Evolutionary conservation across 92 coral and sea anemone species (phyloP).

Genomic region (Desmophyllum pertusum): DNA sequence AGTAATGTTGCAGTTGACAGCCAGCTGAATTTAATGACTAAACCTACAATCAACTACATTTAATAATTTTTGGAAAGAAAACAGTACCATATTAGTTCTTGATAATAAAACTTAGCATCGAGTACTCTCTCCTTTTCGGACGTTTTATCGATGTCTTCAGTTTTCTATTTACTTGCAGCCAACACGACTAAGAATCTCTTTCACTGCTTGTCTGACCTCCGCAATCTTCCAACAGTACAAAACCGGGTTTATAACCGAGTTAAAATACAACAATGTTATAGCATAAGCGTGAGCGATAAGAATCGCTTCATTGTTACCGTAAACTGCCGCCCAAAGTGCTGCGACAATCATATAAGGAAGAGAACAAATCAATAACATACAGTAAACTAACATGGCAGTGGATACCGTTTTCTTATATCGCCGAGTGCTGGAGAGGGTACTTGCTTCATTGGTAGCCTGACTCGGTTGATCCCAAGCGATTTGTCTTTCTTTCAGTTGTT

Average conservation of each 20-base stretch:
- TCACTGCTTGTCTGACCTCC: constrained; percentile 10
- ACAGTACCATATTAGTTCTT: too few species aligned
- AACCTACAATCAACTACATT: not conserved
- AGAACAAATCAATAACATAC: constrained; percentile 15
- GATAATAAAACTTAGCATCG: not conserved
- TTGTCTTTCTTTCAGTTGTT: constrained; percentile 14
- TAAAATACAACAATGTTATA: constrained; percentile 18
- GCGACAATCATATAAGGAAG: constrained; percentile 43
- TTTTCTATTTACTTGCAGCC: not conserved
- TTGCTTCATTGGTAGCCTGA: not conserved
- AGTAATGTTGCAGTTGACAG: not conserved
- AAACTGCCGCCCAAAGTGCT: constrained; percentile 31
- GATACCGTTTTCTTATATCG: constrained; percentile 26
- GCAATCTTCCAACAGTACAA: constrained; percentile 35
- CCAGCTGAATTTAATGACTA: not conserved
- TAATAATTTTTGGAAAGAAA: not conserved
- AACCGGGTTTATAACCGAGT: constrained; percentile 31
- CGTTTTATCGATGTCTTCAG: not conserved
- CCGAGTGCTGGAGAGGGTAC: not conserved
- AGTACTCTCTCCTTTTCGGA: not conserved
- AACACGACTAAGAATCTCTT: not conserved
- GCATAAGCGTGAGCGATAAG: constrained; percentile 22
- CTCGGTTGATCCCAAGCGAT: constrained; percentile 24
- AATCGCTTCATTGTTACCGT: constrained; percentile 4
- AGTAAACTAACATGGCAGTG: constrained; percentile 38